Evolutionary conservation across 35 echinoderm and acorn worm species (phyloP), one percentile per base, ranked within the genome.

Genomic region (Lytechinus variegatus): DNA sequence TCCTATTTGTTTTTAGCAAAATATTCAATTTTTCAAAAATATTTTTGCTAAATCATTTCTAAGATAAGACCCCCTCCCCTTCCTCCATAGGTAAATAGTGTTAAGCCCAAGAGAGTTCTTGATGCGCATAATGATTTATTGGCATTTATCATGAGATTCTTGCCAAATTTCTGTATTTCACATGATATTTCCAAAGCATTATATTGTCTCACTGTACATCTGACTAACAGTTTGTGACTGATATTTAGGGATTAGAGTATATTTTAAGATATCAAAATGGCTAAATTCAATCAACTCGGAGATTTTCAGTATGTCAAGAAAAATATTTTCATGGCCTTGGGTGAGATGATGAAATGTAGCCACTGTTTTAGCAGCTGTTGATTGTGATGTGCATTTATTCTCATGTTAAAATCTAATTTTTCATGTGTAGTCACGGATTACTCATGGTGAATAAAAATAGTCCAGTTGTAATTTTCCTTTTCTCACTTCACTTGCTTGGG

Each of bases 321-420:
- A 13, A 58, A n/a, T 79, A 79, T 79, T 24, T 79, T 79, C 66
- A 79, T 79, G 66, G 21, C 66, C 66, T 79, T 24, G 66, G n/a
- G 19, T 79, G 66, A 24, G 21, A 79, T 79, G 14, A 79, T 79
- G 66, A 24, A 79, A 79, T 79, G 1, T 19, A n/a, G 21, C 66
- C 21, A 79, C 66, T 79, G 66, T 79, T 79, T 79, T 79, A 24
- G 66, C 66, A 79, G 66, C 66, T 79, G 66, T 79, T 79, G 66
- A 79, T 24, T 79, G 16, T 79, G 66, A 79, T 79, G 19, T 72
- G 12, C 16, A 13, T 16, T 79, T 79, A n/a, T 79, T 79, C 14
- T 79, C n/a, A 79, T 79, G 66, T 79, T 79, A 16, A 10, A 79
- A 24, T 79, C 66, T 27, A 6, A 5, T 79, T 8, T 79, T 79